Conservation (phyloP, 2,113 vertebrate genomes). For the Jaculus jaculus region DNA sequence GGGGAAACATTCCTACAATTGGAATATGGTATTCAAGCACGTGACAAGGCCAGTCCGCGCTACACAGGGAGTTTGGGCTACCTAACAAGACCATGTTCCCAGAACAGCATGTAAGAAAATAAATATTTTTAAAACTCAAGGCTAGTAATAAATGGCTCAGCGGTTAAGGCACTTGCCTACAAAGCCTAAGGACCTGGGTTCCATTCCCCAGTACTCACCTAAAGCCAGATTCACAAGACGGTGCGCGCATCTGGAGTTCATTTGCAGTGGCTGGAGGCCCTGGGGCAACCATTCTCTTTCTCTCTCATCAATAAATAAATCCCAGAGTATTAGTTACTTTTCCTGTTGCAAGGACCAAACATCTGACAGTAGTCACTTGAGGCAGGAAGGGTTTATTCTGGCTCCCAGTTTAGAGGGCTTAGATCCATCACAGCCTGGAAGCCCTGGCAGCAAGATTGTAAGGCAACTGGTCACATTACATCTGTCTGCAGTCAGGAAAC, state of each 20-base stretch:
- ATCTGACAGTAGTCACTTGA: neutral
- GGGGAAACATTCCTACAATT: neutral
- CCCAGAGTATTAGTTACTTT: neutral
- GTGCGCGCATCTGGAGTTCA: no score
- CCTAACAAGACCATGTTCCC: neutral
- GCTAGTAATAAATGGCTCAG: no score
- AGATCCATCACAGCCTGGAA: neutral
- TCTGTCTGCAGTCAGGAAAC: neutral
- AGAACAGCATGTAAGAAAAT: neutral
- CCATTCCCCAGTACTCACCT: no score
- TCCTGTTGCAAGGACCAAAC: neutral
- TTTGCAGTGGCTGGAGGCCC: no score
- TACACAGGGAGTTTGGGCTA: neutral
- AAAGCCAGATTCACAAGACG: no score
- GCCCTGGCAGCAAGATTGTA: accelerated
- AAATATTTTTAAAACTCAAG: neutral
- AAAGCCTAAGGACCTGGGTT: no score
- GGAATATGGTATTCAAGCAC: conserved; percentile 4
- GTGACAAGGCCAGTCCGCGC: neutral
- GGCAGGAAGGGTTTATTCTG: neutral
- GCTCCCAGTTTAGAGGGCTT: neutral
- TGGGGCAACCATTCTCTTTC: no score
- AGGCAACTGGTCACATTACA: neutral
- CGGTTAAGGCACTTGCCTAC: no score
- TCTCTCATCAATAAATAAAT: no score